Conservation (phyloP, 2,113 vertebrate genomes). For the Amia ocellicauda region DNA sequence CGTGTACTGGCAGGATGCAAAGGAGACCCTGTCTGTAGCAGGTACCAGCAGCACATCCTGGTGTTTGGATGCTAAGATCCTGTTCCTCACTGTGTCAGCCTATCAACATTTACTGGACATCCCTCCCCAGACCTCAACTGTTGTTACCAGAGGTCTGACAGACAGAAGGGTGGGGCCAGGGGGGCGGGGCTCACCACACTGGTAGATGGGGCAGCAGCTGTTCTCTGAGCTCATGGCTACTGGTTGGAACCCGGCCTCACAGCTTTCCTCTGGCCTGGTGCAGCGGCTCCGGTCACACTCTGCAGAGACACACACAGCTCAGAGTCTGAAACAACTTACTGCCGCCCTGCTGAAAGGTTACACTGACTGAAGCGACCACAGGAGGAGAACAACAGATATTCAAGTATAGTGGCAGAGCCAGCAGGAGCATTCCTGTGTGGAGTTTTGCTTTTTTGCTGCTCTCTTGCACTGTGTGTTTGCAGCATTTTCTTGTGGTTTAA, state of each 20-base stretch:
- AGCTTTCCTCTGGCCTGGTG: slow-evolving; percentile 20
- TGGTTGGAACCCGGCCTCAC: slow-evolving; percentile 48
- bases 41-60: too few species aligned
- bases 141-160: too few species aligned
- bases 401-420: too few species aligned
- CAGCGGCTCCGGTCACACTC: slow-evolving; percentile 42
- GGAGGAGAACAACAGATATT: too few species aligned
- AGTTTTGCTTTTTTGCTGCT: too few species aligned
- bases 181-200: slow-evolving; percentile 54
- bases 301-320: slow-evolving; percentile 19
- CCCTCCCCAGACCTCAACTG: too few species aligned
- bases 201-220: slow-evolving; percentile 58
- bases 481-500: background rate
- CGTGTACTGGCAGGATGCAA: too few species aligned
- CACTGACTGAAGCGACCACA: too few species aligned
- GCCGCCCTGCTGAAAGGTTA: too few species aligned
- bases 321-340: too few species aligned
- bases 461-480: background rate
- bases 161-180: slow-evolving; percentile 12
- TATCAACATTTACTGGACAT: background rate
- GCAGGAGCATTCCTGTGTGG: background rate
- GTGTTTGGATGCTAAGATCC: background rate
- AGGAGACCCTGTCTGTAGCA: too few species aligned
- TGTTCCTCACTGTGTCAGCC: background rate
- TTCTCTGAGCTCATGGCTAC: background rate